phyloP scores from a whole-genome alignment of 2,888 invertebrate genomes.

The Oligia strigilis region DNA sequence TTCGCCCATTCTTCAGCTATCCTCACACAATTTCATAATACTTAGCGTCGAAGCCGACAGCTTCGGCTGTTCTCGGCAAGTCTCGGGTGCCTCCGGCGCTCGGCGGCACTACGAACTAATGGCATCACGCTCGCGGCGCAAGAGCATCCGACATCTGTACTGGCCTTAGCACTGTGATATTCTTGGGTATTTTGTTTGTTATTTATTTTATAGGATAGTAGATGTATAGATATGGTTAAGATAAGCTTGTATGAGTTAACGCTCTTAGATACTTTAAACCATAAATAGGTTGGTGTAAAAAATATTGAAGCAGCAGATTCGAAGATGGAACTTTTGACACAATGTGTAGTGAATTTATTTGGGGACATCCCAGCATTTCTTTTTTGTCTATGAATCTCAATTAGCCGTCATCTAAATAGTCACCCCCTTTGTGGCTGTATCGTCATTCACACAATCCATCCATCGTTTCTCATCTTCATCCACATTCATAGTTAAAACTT shows the following conservation, averaged over 20 bases:
- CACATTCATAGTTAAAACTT: too few relatives aligned
- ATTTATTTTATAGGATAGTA: constrained; percentile 37
- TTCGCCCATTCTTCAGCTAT: constrained; percentile 51
- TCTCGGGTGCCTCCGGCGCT: constrained; percentile 68
- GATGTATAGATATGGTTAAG: neutral
- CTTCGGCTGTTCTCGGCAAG: constrained; percentile 60
- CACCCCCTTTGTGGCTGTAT: too few relatives aligned
- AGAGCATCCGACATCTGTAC: constrained; percentile 65
- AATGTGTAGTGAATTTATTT: neutral
- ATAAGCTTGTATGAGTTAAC: neutral
- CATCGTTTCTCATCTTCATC: too few relatives aligned
- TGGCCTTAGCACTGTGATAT: constrained; percentile 52
- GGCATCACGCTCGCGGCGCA: constrained; percentile 75
- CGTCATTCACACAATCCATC: too few relatives aligned
- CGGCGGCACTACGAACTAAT: constrained; percentile 79
- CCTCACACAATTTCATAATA: constrained; percentile 63
- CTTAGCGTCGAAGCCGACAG: constrained; percentile 61
- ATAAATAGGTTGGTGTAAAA: neutral
- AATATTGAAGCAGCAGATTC: neutral
- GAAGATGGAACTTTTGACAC: neutral
- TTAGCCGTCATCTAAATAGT: too few relatives aligned
- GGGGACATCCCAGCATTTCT: too few relatives aligned
- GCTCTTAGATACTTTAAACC: neutral
- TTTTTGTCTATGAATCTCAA: too few relatives aligned
- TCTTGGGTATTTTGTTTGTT: constrained; percentile 40